A percentile compares a stretch with the other conserved stretches of the same genome.
Evolutionary conservation across 2,113 vertebrate genomes (phyloP).

Genomic region (Psammodynastes pulverulentus): DNA sequence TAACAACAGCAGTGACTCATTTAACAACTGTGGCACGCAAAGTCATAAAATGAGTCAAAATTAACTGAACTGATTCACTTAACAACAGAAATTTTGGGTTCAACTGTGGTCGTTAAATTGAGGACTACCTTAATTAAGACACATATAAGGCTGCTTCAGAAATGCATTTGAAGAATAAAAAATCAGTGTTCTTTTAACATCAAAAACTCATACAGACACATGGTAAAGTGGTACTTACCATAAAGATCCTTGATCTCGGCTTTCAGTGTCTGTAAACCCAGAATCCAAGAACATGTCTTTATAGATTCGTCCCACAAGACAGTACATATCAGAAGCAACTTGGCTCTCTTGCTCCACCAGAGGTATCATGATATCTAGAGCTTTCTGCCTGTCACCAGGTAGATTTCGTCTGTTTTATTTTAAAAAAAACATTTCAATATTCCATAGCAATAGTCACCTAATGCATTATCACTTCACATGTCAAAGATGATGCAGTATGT

Average conservation of each 20-base stretch:
- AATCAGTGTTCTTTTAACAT: slow-evolving; percentile 1
- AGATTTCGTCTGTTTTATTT: slow-evolving; percentile 80
- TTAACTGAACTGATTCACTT: background rate
- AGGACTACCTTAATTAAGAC: background rate
- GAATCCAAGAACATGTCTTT: slow-evolving; percentile 97
- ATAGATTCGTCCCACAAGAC: slow-evolving; percentile 94
- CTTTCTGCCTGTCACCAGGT: slow-evolving; percentile 86
- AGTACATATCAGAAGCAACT: slow-evolving; percentile 96
- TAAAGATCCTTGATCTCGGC: slow-evolving; percentile 82
- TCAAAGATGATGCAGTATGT: background rate
- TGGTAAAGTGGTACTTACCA: slow-evolving; percentile 78
- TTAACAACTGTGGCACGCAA: background rate
- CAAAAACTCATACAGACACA: background rate
- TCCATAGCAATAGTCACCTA: background rate
- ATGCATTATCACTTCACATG: background rate
- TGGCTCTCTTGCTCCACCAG: slow-evolving; percentile 87
- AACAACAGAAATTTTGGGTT: background rate
- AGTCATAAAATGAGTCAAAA: background rate
- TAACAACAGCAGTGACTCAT: background rate
- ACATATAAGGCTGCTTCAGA: background rate
- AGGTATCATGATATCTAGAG: slow-evolving; percentile 92
- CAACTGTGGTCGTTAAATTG: background rate
- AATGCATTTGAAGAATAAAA: background rate
- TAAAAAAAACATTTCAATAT: background rate
- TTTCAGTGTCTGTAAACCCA: slow-evolving; percentile 83